phyloP scores from a whole-genome alignment of 2,113 vertebrate genomes.

The Pogonocichla stellata region DNA sequence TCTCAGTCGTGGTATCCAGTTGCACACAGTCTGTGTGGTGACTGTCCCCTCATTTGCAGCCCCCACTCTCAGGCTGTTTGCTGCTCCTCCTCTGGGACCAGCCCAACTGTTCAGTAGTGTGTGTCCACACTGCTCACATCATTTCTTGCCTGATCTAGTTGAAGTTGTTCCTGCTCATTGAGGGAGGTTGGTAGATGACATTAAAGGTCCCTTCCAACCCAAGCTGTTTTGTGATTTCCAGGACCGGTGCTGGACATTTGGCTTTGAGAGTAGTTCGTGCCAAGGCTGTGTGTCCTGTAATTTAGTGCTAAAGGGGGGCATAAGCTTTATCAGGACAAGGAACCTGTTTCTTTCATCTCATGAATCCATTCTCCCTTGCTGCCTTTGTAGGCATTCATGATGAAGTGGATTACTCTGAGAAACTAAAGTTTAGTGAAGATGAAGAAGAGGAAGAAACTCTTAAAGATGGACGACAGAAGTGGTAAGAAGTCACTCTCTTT shows the following conservation, averaged over 20 bases:
- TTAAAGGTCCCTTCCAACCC: neutral
- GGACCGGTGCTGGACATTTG: neutral
- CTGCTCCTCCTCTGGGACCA: neutral
- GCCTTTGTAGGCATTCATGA: slow-evolving; percentile 87
- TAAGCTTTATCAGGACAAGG: neutral
- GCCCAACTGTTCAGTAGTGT: neutral
- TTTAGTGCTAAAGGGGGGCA: neutral
- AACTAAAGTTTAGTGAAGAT: slow-evolving; percentile 96
- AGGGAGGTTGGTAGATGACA: neutral
- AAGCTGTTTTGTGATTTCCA: neutral
- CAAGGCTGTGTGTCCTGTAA: neutral
- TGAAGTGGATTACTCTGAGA: slow-evolving; percentile 97
- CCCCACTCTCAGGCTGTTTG: neutral
- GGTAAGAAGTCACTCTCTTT: slow-evolving; percentile 72
- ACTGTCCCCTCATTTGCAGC: neutral
- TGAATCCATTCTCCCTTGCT: neutral
- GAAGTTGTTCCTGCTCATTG: neutral
- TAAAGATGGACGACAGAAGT: slow-evolving; percentile 84
- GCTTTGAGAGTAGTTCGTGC: neutral
- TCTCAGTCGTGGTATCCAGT: fast-evolving
- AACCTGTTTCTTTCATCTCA: neutral
- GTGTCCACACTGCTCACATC: fast-evolving
- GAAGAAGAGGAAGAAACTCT: slow-evolving; percentile 93
- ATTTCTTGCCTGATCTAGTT: neutral
- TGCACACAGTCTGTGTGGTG: neutral